phyloP scores from a whole-genome alignment of 2,113 vertebrate species.

The Rhea pennata region DNA sequence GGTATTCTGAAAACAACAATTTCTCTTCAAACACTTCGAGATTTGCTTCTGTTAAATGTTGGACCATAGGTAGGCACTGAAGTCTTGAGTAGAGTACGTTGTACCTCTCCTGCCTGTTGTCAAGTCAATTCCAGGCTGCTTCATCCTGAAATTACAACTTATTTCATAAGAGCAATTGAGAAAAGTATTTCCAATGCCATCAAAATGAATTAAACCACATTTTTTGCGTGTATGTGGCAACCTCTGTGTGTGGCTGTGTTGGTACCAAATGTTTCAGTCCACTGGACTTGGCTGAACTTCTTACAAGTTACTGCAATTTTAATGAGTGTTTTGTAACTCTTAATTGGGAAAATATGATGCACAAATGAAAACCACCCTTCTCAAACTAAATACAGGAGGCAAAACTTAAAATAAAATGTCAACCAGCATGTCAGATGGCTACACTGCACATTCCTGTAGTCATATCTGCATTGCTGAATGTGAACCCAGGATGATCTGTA shows the following conservation, averaged over 20 bases:
- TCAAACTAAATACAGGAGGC: background rate
- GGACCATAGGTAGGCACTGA: slow-evolving; percentile 8
- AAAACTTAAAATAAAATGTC: background rate
- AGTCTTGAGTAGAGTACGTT: background rate
- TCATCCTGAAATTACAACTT: background rate
- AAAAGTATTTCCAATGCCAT: slow-evolving; percentile 2
- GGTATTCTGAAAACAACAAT: background rate
- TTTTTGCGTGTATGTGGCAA: slow-evolving; percentile 11
- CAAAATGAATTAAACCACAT: background rate
- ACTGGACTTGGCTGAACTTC: slow-evolving; percentile 28
- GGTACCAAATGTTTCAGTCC: background rate
- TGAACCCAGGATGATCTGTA: background rate
- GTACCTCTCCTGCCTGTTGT: background rate
- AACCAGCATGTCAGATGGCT: background rate
- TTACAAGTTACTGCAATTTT: background rate
- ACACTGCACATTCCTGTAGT: background rate
- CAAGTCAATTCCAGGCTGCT: slow-evolving; percentile 23
- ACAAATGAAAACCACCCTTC: background rate
- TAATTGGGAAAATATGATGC: slow-evolving; percentile 55
- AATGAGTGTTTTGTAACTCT: slow-evolving; percentile 36
- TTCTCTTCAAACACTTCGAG: background rate
- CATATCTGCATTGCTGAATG: background rate
- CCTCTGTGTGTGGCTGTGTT: background rate
- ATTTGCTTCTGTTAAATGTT: background rate
- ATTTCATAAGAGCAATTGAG: background rate